Evolutionary conservation across 2,888 invertebrate genomes (phyloP), one percentile per base, ranked within the genome.

Genomic region (Gandaritis pyraliata): DNA sequence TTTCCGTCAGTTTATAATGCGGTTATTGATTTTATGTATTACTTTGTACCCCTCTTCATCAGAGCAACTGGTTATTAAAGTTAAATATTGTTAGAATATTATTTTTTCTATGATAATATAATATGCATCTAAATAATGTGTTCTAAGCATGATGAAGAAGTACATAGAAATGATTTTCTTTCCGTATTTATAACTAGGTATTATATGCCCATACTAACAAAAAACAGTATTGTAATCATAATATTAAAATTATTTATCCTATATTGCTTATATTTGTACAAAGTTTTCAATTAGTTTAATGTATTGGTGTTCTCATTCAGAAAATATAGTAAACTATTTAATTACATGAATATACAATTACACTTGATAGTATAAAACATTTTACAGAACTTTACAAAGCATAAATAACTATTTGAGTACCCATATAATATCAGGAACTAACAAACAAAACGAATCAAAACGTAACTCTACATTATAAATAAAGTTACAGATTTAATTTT

Each of bases 251-350:
- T 86, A 82, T 72, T 82, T 84, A 84, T 82, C 73, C 88, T 91
- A 92, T 92, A 92, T 92, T 92, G 92, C 92, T 92, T 85, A 83
- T 88, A 81, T 91, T 92, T 92, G 92, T 92, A 92, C 92, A 91
- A 90, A 89, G 90, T 90, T 92, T 87, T 87, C 87, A 81, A 66
- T 87, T 77, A 86, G n/a, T 67, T 63, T 48, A 16, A 49, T 57
- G 82, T 87, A 88, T 92, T 91, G 92, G 91, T 92, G 91, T 91
- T 90, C 80, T 84, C 84, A 81, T 86, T 87, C 82, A 81, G 84
- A 88, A 88, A 87, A 89, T 90, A 87, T 87, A 86, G 77, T 82
- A 79, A 83, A 83, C 74, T 86, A 82, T 86, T 81, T 80, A 86
- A 83, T 83, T 84, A 87, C 76, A 85, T 74, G 78, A 80, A 79